Conservation (phyloP, 2,113 vertebrate species). For the Lycaon pictus region DNA sequence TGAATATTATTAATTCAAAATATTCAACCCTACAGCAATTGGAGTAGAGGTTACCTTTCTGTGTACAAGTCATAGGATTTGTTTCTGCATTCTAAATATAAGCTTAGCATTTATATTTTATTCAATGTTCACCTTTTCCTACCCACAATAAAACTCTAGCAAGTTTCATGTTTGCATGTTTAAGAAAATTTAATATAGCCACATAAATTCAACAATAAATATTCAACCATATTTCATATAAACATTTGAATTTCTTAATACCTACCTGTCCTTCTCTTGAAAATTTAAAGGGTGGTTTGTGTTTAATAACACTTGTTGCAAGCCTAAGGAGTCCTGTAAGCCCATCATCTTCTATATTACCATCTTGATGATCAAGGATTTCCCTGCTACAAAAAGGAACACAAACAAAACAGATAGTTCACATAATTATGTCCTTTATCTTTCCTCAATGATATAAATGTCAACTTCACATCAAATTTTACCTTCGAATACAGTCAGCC, state of each 20-base stretch:
- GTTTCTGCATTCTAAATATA: constrained; percentile 35
- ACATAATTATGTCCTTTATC: constrained; percentile 34
- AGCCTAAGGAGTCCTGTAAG: constrained; percentile 96
- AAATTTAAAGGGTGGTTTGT: constrained; percentile 99
- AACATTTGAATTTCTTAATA: not conserved
- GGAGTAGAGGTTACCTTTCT: not conserved
- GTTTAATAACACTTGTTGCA: constrained; percentile 97
- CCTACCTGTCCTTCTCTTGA: constrained; percentile 96
- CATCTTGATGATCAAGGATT: constrained; percentile 98
- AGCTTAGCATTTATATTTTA: constrained; percentile 33
- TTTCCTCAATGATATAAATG: not conserved
- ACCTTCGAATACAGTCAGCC: constrained; percentile 99
- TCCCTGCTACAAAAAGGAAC: constrained; percentile 90
- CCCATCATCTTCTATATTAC: constrained; percentile 96
- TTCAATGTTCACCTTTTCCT: constrained; percentile 19
- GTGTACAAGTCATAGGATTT: not conserved
- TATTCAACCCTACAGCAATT: not conserved
- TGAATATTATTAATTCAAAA: not conserved
- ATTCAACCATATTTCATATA: not conserved
- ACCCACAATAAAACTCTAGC: not conserved
- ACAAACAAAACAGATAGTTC: constrained; percentile 25
- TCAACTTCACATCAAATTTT: constrained; percentile 71
- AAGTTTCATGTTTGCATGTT: not conserved
- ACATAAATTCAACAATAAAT: not conserved
- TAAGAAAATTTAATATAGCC: not conserved